Evolutionary conservation across 2,113 vertebrate genomes (phyloP), one percentile per base, ranked within the genome.

Genomic region (Phaethornis superciliosus): DNA sequence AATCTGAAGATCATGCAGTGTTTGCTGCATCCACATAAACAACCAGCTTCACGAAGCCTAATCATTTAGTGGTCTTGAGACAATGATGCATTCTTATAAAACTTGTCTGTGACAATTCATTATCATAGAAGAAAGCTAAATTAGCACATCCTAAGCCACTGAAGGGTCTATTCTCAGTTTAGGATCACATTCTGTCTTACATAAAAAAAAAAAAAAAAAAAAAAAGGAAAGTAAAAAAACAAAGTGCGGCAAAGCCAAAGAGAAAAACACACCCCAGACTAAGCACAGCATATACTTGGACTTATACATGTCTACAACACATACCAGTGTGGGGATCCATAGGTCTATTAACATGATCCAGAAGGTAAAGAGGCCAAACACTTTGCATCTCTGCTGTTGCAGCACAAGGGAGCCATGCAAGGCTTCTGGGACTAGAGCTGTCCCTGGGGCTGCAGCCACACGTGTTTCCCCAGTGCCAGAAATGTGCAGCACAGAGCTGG

Each of bases 121-220:
- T 77, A n/a, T 23, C 70, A 44, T 2, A 95, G 46, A 62, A 94
- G 64, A 93, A 95, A 94, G 20, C 64, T 90, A 76, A 94, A 90
- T 85, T 77, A 80, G 83, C 85, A 54, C 28, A 0, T 88, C 85
- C 58, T 94, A 83, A 80, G 59, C 46, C 44, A 91, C 12, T 8
- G 30, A 70, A 78, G 93, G 32, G 47, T 63, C 56, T 70, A 1
- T 49, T 83, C 60, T 90, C 44, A 83, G 60, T 52, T 90, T 81
- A 64, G 42, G 49, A 74, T 85, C 64, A 55, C 28, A 32, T 85
- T 78, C 51, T 78, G 52, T 27, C 60, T 79, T 37, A 74, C 10
- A 67, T 23, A 71, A 4, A 49, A 27, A 54, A 20, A 2, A 7
- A 12, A 40, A 12, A 12, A 23, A 23, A 40, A 51, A 35, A 44